Evolutionary conservation across 1,140 invertebrate genomes (phyloP), one percentile per base, ranked within the genome.

Genomic region (Megalopta genalis): DNA sequence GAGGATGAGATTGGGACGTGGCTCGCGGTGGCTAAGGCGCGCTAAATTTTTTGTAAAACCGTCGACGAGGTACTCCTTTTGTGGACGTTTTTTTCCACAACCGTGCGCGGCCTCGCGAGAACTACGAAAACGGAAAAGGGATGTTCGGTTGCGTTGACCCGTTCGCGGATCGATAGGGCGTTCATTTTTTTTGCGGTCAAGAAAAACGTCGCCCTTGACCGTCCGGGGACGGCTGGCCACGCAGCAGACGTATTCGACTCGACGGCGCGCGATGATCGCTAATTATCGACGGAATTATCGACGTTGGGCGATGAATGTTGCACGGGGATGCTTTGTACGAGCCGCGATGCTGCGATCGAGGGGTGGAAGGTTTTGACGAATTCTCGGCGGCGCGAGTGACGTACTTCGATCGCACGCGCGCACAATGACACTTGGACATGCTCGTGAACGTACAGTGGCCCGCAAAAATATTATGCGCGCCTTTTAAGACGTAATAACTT

Each of bases 181-280:
- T 62, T 76, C 79, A 80, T 90, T 87, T 90, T n/a, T 68, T 78
- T 71, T 70, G 85, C 81, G 85, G 86, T 88, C 84, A 81, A 77
- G 37, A 63, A 82, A 84, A 88, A 84, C 69, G 76, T 82, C 73
- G 81, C 72, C 66, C 79, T 82, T 85, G 62, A 72, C 39, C 23
- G 37, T 78, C 67, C 64, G 42, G 42, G 14, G 39, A 62, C 23
- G 37, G 16, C 16, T 2, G 0, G 9, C 25, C 21, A 42, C 42
- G 27, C 25, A 32, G 64, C 23, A 25, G 16, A 18, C 2, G 21
- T n/a, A 54, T 54, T n/a, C 54, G 54, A n/a, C 7, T 8, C 6
- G 2, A 2, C n/a, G 6, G 18, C 18, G 8, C 21, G 54, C 21
- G 54, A n/a, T n/a, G 8, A 57, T n/a, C 54, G n/a, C 8, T 57